Evolutionary conservation across 2,113 vertebrate species (phyloP), one percentile per base, ranked within the genome.

Genomic region (Vulpes vulpes): DNA sequence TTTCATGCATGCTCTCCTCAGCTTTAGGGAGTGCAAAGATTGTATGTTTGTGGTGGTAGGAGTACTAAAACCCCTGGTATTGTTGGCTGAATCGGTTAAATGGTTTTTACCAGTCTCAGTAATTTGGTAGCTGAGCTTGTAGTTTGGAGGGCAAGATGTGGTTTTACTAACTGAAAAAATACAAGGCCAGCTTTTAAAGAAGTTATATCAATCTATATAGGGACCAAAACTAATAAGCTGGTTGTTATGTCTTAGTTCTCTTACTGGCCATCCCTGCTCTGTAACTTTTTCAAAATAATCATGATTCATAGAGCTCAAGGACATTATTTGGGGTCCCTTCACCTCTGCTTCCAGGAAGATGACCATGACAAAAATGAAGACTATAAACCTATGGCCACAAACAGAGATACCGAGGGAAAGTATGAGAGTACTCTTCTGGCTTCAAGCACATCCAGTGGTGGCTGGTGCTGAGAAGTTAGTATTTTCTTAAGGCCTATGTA

Each of bases 61-160:
- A 67, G 62, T 90, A 87, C 83, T 95, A 83, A 96, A 97, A 92
- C 71, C 20, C 25, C n/a, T 64, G 20, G 12, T 91, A 79, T 90
- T 95, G 1, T 96, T 94, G 79, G 14, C 64, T 96, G 53, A 59
- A 71, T 65, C 67, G 7, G 81, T 95, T 94, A 85, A 95, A 88
- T 20, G 88, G 64, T 80, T 96, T 96, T 96, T 96, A 83, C 67
- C 19, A 22, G 62, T 73, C 73, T 96, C 53, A 95, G 60, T 89
- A 97, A 96, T 86, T 76, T 84, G 91, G 51, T 92, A 95, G 80
- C 64, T 92, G 51, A 94, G 25, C 49, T 95, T 97, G 64, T 94
- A 82, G 73, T 76, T 97, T 96, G 23, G 53, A 92, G 35, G 43
- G 57, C 35, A 97, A 88, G 51, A 89, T 88, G 51, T 93, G 82